A percentile compares a stretch with the other conserved stretches of the same genome.
Evolutionary conservation across 2,113 vertebrate species (phyloP).

Genomic region (Aleadryas rufinucha): DNA sequence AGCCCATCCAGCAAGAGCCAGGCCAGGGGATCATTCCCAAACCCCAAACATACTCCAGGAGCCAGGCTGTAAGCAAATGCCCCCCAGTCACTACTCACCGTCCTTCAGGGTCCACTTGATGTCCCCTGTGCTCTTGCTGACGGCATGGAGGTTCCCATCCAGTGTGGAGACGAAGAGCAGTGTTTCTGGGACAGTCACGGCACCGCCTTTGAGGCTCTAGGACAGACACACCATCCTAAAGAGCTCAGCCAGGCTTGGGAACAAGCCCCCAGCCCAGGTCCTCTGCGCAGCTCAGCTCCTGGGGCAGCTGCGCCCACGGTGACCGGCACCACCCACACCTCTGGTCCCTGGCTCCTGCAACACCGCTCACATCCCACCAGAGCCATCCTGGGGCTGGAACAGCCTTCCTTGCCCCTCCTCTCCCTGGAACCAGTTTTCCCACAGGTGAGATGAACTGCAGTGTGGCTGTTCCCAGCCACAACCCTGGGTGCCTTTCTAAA

Average conservation of each 20-base stretch:
- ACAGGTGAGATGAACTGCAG: neutral
- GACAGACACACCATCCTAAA: neutral
- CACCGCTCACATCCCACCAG: rapidly evolving
- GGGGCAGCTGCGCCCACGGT: rapidly evolving
- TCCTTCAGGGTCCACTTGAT: constrained; percentile 93
- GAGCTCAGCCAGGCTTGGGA: neutral
- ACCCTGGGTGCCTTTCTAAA: neutral
- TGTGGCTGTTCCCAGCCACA: neutral
- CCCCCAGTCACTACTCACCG: constrained; percentile 66
- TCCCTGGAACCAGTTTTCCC: neutral
- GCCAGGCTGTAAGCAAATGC: neutral
- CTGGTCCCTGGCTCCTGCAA: rapidly evolving
- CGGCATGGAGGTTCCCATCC: constrained; percentile 90
- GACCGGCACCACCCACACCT: rapidly evolving
- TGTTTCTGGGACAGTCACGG: constrained; percentile 81
- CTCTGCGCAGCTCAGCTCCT: neutral
- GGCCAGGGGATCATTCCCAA: no score
- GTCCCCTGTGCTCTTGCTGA: constrained; percentile 88
- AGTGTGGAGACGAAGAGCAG: constrained; percentile 91
- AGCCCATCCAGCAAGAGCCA: neutral
- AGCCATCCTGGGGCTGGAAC: no score
- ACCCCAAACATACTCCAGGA: neutral
- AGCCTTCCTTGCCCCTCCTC: neutral
- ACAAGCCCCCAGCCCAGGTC: rapidly evolving
- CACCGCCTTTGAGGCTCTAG: constrained; percentile 69